These are phyloP conservation scores for Lepidothrix coronata DNA, from an alignment of 2,113 vertebrate species.

Conservation along the genomic window DNA sequence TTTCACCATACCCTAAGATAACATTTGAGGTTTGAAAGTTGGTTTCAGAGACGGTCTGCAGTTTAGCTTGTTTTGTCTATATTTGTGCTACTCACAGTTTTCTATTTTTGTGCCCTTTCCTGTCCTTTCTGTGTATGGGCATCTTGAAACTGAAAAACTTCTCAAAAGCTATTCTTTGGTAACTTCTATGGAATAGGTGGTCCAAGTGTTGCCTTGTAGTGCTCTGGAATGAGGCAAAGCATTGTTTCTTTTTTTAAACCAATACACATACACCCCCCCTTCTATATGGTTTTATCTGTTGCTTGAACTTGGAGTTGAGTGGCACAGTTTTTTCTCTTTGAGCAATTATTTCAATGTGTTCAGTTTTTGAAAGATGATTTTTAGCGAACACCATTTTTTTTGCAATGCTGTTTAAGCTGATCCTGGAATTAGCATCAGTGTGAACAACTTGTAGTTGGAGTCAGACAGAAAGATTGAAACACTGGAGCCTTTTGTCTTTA, in stretches of 20 bases:
- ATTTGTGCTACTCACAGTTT: background rate
- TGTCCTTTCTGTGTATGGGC: background rate
- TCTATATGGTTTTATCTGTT: background rate
- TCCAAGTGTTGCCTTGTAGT: background rate
- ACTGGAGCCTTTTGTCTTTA: background rate
- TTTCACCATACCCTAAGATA: background rate
- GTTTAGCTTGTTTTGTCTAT: background rate
- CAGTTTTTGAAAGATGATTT: background rate
- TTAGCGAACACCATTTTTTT: background rate
- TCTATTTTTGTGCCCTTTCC: background rate
- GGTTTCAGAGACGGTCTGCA: background rate
- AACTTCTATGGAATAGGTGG: background rate
- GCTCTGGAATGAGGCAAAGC: background rate
- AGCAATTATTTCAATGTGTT: background rate
- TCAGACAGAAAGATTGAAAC: background rate
- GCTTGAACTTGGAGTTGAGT: background rate
- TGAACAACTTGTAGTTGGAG: background rate
- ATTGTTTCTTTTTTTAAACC: background rate
- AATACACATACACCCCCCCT: background rate
- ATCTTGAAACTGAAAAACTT: background rate
- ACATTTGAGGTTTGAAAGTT: background rate
- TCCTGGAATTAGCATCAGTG: background rate
- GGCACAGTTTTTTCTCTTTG: background rate
- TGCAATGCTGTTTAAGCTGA: background rate
- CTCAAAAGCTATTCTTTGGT: background rate